phyloP scores from a whole-genome alignment of 2,113 vertebrate species.

The Chlorodrepanis virens region DNA sequence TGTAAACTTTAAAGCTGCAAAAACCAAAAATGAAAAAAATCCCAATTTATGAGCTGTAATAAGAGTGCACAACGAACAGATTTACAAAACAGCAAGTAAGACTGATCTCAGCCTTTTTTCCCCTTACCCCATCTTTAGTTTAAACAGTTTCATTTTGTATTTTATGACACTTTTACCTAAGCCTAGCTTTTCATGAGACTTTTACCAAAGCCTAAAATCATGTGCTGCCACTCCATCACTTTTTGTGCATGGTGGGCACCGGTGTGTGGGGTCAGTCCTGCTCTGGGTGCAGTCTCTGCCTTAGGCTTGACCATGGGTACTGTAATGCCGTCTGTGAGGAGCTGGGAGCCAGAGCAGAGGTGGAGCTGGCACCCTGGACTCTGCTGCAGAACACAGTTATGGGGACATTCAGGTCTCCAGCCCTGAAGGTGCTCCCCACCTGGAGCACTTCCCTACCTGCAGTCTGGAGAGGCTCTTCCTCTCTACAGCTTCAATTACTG shows the following conservation, averaged over 20 bases:
- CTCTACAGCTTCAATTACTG: background rate
- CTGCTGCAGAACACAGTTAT: background rate
- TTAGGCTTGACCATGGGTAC: rapidly evolving
- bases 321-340: background rate
- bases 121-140: background rate
- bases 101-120: background rate
- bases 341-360: background rate
- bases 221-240: background rate
- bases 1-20: background rate
- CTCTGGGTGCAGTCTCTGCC: background rate
- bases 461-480: background rate
- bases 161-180: background rate
- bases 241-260: rapidly evolving
- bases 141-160: background rate
- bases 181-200: background rate
- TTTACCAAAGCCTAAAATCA: background rate
- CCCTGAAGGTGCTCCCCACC: background rate
- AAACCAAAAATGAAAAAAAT: background rate
- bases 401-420: background rate
- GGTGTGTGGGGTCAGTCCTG: rapidly evolving
- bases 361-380: background rate
- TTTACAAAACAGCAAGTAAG: background rate
- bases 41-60: background rate
- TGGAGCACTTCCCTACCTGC: background rate
- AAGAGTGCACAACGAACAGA: background rate